Base-by-base conservation (phyloP, 1,140 invertebrate genomes). In the Triops longicaudatus region DNA sequence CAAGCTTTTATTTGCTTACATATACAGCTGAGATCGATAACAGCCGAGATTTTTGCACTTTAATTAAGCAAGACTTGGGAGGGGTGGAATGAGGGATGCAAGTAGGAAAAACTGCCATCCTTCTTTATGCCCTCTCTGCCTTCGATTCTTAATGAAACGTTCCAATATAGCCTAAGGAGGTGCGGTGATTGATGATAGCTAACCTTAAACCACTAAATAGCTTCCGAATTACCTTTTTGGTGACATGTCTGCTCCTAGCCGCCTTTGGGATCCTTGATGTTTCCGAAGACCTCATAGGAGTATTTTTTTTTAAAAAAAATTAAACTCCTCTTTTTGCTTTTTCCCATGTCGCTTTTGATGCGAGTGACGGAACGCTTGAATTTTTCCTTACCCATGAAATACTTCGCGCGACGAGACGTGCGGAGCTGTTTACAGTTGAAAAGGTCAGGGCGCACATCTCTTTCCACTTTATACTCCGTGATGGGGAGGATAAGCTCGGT, bases 391-490 rank as follows among this genome's bases (percentile, higher is more conserved):
- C 50, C 22, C 50, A 63, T 9, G 50, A 63, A 5, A 6, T 14
- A 63, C 22, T 63, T 22, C 17, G 14, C 14, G 22, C 5, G 1
- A 22, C 6, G 50, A 63, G 50, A 22, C 50, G 9, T 22, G 10
- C 1, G 50, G 31, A 37, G 22, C 50, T 63, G 22, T 22, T 63
- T 63, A 63, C 50, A 22, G 50, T 63, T 9, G 50, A 63, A 63
- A 63, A 63, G 50, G n/a, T 63, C 50, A 63, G 22, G 50, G 17
- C 50, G 14, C 50, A 63, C 50, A 63, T 63, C 50, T 63, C n/a
- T 63, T 63, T 63, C 50, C 50, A 63, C 50, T 63, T 63, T 17
- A 63, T 63, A 63, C 17, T 63, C 50, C 50, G n/a, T n/a, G 50
- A 63, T 63, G 17, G 50, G 50, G 17, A 6, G 50, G 50, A 63